Evolutionary conservation across 1,140 invertebrate genomes (phyloP).

Genomic region (Cherax destructor): DNA sequence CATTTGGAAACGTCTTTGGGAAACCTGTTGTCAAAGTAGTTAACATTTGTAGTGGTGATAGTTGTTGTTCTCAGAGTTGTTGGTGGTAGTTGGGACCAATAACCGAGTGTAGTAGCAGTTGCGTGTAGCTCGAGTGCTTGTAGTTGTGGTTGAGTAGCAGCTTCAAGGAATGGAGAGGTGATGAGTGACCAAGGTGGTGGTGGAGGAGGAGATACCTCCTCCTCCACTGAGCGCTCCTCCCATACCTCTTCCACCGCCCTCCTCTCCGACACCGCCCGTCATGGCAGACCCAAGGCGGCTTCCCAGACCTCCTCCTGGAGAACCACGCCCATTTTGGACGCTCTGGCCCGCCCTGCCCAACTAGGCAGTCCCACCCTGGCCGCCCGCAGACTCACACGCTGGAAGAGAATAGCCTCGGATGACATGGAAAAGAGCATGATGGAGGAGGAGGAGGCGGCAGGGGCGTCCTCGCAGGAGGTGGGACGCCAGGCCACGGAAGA

Average conservation of each 20-base stretch:
- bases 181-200: constrained; percentile 49
- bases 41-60: too few relatives aligned
- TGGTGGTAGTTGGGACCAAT: neutral
- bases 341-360: constrained; percentile 42
- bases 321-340: constrained; percentile 55
- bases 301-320: constrained; percentile 24
- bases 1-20: too few relatives aligned
- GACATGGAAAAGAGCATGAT: constrained; percentile 61
- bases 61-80: too few relatives aligned
- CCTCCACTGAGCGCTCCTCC: constrained; percentile 54
- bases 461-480: neutral
- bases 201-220: constrained; percentile 19
- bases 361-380: constrained; percentile 38
- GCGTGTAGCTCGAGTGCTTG: neutral
- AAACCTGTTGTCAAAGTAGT: too few relatives aligned
- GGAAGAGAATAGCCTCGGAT: constrained; percentile 52
- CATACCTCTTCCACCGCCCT: constrained; percentile 60
- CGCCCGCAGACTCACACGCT: constrained; percentile 54
- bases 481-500: constrained; percentile 8
- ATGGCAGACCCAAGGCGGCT: neutral
- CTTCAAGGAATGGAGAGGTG: neutral
- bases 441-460: constrained; percentile 25
- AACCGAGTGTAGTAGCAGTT: neutral
- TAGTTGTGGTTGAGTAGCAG: neutral
- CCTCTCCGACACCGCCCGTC: constrained; percentile 24